Base-by-base conservation (phyloP, 2,888 invertebrate genomes). In the Vandiemenella viatica region DNA sequence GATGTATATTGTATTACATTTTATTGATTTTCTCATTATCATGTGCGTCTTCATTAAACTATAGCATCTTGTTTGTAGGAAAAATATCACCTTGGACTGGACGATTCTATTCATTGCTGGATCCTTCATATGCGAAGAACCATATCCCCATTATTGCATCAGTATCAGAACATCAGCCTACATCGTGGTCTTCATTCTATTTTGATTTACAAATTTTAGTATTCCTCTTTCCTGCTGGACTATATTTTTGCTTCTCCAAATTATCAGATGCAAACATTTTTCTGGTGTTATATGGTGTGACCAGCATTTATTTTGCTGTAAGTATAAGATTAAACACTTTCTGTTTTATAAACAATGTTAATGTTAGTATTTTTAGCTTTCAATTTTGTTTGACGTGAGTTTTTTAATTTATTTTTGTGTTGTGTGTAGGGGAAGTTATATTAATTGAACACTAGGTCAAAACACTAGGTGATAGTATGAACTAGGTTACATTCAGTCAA, bases 1-100 rank as follows among this genome's bases (percentile, higher is more conserved):
- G n/a, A n/a, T n/a, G n/a, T n/a, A n/a, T n/a, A n/a, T n/a, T n/a
- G n/a, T n/a, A n/a, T n/a, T n/a, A n/a, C n/a, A n/a, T n/a, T n/a
- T n/a, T n/a, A n/a, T n/a, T n/a, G n/a, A n/a, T n/a, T n/a, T n/a
- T n/a, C n/a, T n/a, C n/a, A n/a, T n/a, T n/a, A n/a, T n/a, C n/a
- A n/a, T n/a, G n/a, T n/a, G n/a, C n/a, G n/a, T n/a, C n/a, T n/a
- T n/a, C n/a, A n/a, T n/a, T n/a, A n/a, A n/a, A n/a, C n/a, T n/a
- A n/a, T n/a, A n/a, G n/a, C n/a, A n/a, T n/a, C n/a, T n/a, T n/a
- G n/a, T 22, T 63, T 63, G 13, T 61, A 79, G 79, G 77, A 60
- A 92, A 95, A 77, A 91, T 96, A 57, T 90, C 95, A 0, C 95
- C 96, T 5, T 96, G 95, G 95, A 96, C 95, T 20, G 96, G 96